These are phyloP conservation scores for Crambe crambe DNA, from an alignment of 37 sponge, comb jelly and placozoan genomes.

Conservation along the genomic window DNA sequence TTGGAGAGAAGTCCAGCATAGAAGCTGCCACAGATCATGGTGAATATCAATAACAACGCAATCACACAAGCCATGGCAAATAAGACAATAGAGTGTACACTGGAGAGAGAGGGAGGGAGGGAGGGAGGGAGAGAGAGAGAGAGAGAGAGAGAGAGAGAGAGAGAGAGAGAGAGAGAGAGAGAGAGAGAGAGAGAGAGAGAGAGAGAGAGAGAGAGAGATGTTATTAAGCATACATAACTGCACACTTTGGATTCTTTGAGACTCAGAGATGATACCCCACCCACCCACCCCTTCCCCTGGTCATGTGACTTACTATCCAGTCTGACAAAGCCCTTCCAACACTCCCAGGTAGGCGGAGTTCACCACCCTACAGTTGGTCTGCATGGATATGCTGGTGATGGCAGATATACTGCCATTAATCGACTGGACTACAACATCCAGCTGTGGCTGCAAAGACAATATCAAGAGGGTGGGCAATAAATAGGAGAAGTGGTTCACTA, in stretches of 20 bases:
- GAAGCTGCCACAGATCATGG: constrained; percentile 18
- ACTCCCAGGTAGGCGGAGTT: constrained; percentile 13
- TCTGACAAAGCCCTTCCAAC: constrained; percentile 9
- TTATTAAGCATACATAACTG: too few species aligned
- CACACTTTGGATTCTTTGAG: too few species aligned
- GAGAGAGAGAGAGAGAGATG: constrained; percentile 6
- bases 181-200: constrained; percentile 37
- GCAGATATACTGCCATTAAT: not conserved
- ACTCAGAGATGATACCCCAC: too few species aligned
- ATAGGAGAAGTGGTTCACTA: too few species aligned
- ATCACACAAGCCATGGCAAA: constrained; percentile 43
- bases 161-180: constrained; percentile 14
- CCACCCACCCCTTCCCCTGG: too few species aligned
- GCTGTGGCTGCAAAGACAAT: constrained; percentile 1
- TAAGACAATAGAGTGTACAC: constrained; percentile 29
- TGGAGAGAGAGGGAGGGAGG: constrained; percentile 2
- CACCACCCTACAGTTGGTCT: not conserved
- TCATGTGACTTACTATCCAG: constrained; percentile 51
- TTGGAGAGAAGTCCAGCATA: constrained; percentile 48
- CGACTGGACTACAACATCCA: not conserved
- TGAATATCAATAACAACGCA: constrained; percentile 24
- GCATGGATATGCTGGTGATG: not conserved
- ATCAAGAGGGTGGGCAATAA: too few species aligned
- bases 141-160: constrained; percentile 1
- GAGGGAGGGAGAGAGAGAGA: not conserved